Base-by-base conservation (phyloP, 2,797 vertebrate genomes). In the Huso huso region DNA sequence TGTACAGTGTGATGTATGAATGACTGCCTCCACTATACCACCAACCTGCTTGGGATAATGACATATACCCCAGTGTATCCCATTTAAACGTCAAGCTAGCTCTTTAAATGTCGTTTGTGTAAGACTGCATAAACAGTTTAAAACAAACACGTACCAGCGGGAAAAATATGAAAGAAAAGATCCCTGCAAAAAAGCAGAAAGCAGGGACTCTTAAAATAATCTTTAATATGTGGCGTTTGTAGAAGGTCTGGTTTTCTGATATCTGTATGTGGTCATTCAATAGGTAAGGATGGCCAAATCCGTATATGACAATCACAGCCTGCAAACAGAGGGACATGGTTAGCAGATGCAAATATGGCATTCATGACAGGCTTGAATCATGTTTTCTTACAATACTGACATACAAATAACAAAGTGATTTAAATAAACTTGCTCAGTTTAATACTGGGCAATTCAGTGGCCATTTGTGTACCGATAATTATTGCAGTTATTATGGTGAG, bases 121-220 rank as follows among this genome's bases (percentile, higher is more conserved):
- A 10, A 48, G 23, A 37, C 23, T 48, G 52, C 57, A n/a, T n/a
- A 11, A 59, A 13, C 10, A n/a, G 10, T 7, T 48, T 18, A 8
- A 15, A 13, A 2, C 69, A 15, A 13, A 2, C 69, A 75, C 90
- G 79, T 70, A 98, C 95, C 89, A 93, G 71, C 37, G 92, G 92
- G 72, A 93, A 91, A 81, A 91, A 94, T 78, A 96, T 88, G 76
- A 94, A 84, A 66, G 95, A 94, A 76, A 92, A 89, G 75, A 93
- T 72, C 48, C 89, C 91, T 1, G 95, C 93, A 0, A 90, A 73
- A 73, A 94, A 78, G 79, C 94, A 96, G 73, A 95, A 87, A 2
- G 86, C 64, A 0, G 95, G 95, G 64, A 95, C 94, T 64, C 86
- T 87, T 72, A 95, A 84, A 73, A 95, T 92, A 64, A 96, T 86